phyloP scores from a whole-genome alignment of 2,888 invertebrate genomes.

The Caenorhabditis wallacei region DNA sequence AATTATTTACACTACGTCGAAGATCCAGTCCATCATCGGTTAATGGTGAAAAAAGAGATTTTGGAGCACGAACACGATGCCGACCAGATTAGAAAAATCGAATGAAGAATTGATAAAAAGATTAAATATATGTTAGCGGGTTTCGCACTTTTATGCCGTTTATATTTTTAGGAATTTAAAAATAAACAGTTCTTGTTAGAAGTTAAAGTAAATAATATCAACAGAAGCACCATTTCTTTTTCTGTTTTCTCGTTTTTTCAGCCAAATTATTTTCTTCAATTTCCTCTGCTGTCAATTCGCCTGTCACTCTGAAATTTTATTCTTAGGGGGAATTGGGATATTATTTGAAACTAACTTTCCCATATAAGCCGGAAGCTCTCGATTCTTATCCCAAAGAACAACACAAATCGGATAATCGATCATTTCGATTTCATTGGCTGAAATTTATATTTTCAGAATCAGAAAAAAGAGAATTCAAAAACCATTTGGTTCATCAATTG shows the following conservation, averaged over 20 bases:
- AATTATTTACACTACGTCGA: conserved; percentile 78
- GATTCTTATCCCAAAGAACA: conserved; percentile 44
- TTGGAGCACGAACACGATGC: conserved; percentile 52
- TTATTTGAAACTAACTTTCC: conserved; percentile 61
- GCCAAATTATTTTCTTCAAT: background rate
- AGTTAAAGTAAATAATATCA: background rate
- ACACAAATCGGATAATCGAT: conserved; percentile 42
- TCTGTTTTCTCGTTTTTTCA: conserved; percentile 2
- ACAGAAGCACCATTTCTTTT: conserved; percentile 14
- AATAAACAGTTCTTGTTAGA: background rate
- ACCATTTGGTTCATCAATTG: background rate
- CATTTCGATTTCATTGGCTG: conserved; percentile 17
- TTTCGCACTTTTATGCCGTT: conserved; percentile 22
- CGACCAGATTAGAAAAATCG: conserved; percentile 7
- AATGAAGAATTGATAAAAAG: background rate
- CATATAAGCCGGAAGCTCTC: conserved; percentile 53
- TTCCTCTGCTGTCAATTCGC: conserved; percentile 13
- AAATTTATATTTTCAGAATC: background rate
- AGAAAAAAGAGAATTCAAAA: background rate
- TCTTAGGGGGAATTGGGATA: no score
- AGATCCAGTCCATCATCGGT: conserved; percentile 72
- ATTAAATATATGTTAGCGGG: conserved; percentile 22
- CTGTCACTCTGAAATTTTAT: conserved; percentile 28
- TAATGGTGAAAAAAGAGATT: conserved; percentile 49
- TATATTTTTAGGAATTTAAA: conserved; percentile 13